Evolutionary conservation across 2,888 invertebrate species (phyloP), one percentile per base, ranked within the genome.

Genomic region (Boloria euphrosyne): DNA sequence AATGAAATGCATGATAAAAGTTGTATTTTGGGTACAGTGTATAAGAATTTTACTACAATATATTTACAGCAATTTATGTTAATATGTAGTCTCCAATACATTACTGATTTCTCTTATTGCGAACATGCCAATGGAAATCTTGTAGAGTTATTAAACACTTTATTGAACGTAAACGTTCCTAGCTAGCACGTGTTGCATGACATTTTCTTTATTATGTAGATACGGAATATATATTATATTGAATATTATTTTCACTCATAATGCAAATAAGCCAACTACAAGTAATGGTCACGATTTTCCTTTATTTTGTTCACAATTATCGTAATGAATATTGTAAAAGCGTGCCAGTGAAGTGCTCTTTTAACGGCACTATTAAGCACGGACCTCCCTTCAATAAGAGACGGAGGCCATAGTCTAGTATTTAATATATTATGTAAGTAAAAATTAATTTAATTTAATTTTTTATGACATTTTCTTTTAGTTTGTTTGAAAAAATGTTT

Each of bases 231-330:
- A 62, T 50, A 31, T n/a, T n/a, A n/a, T n/a, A 31, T 14, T 55
- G 18, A 44, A n/a, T 55, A 44, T 55, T 65, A 65, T 68, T 68
- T 59, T 54, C 47, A 58, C 50, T 50, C 38, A 38, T 52, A 46
- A 53, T 58, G 46, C 52, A 53, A 61, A 64, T 18, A 43, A 7
- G 2, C 54, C 47, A 17, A 62, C 53, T 38, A 13, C 16, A 44
- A 22, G 38, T 47, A 14, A 31, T 6, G n/a, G 59, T 68, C 68
- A 68, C 68, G 68, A 65, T 17, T 65, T 38, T 52, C 22, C 58
- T 68, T 65, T 57, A 68, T 65, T 65, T 53, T 46, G 61, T 65
- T 50, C 58, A 53, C 54, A 65, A 58, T 59, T 50, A 44, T 43
- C 62, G 58, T 68, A 27, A 62, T 59, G 46, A 16, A 57, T 57